Conservation (phyloP, 1,140 invertebrate genomes). For the Aphaenogaster floridana region DNA sequence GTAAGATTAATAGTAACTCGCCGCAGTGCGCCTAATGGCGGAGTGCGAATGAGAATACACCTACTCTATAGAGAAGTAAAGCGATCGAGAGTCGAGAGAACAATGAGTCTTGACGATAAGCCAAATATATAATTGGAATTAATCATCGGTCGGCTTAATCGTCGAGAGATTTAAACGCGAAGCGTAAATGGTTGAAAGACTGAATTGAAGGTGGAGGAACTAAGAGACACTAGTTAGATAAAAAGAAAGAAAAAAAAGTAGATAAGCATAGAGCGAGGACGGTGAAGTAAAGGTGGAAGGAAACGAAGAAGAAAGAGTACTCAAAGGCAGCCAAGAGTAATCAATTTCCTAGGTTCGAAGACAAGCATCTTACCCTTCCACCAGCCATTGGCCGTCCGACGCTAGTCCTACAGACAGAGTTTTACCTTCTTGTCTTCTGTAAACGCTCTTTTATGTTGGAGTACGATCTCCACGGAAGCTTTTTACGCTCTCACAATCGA, state of each 20-base stretch:
- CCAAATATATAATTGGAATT: slow-evolving; percentile 45
- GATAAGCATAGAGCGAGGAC: slow-evolving; percentile 5
- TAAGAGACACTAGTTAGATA: slow-evolving; percentile 24
- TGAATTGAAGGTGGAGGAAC: slow-evolving; percentile 29
- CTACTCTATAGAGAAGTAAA: not conserved
- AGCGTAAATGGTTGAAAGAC: slow-evolving; percentile 38
- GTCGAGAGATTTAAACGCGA: slow-evolving; percentile 51
- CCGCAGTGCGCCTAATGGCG: not conserved
- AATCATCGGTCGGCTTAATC: slow-evolving; percentile 57
- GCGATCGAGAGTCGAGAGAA: not conserved
- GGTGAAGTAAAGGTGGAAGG: slow-evolving; percentile 31
- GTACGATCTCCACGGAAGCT: slow-evolving; percentile 10
- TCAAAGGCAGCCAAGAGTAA: slow-evolving; percentile 70
- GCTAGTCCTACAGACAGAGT: slow-evolving; percentile 34
- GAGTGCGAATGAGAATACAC: slow-evolving; percentile 27
- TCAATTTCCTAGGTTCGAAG: slow-evolving; percentile 68
- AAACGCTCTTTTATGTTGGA: slow-evolving; percentile 35
- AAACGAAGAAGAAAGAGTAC: slow-evolving; percentile 62
- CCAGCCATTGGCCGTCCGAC: slow-evolving; percentile 61
- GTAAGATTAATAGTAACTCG: slow-evolving; percentile 71
- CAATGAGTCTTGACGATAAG: slow-evolving; percentile 6
- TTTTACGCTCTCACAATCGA: slow-evolving; percentile 12
- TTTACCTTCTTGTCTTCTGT: slow-evolving; percentile 63
- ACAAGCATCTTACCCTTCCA: slow-evolving; percentile 71
- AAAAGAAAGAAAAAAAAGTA: slow-evolving; percentile 36